These are phyloP conservation scores for Lasius fuliginosus DNA, from an alignment of 2,888 invertebrate genomes.

Conservation along the genomic window DNA sequence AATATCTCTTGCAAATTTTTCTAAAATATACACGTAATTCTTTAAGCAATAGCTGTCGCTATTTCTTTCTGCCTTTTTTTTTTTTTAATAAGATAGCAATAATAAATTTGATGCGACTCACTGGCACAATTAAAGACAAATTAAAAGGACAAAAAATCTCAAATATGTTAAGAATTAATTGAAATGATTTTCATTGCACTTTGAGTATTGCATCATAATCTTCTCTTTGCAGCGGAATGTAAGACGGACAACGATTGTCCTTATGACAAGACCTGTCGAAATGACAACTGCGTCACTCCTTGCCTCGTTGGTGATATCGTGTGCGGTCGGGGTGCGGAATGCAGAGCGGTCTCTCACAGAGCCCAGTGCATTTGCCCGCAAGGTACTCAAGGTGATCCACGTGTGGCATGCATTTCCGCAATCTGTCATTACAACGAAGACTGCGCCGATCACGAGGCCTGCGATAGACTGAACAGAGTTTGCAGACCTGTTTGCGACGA, in stretches of 20 bases:
- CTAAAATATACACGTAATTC: background rate
- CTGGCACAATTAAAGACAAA: background rate
- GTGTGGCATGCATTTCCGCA: constrained; percentile 93
- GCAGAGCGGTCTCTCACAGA: constrained; percentile 91
- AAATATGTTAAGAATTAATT: background rate
- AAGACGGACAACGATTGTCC: constrained; percentile 93
- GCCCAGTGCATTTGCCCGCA: constrained; percentile 94
- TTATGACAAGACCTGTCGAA: constrained; percentile 93
- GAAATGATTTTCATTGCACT: background rate
- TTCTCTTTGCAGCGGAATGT: constrained; percentile 90
- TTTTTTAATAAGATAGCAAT: background rate
- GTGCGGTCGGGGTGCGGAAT: constrained; percentile 94
- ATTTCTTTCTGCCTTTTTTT: background rate
- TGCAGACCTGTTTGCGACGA: constrained; percentile 94
- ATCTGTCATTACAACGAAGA: constrained; percentile 96
- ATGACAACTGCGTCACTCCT: constrained; percentile 93
- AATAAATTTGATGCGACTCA: background rate
- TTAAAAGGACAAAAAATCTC: background rate
- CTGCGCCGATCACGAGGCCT: constrained; percentile 94
- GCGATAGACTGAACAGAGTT: constrained; percentile 93
- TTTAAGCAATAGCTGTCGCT: background rate
- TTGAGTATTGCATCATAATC: background rate
- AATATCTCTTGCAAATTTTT: background rate
- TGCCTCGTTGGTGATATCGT: constrained; percentile 89
- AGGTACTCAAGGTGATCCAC: constrained; percentile 95